phyloP scores from a whole-genome alignment of 1,140 invertebrate genomes.

The Panulirus ornatus region DNA sequence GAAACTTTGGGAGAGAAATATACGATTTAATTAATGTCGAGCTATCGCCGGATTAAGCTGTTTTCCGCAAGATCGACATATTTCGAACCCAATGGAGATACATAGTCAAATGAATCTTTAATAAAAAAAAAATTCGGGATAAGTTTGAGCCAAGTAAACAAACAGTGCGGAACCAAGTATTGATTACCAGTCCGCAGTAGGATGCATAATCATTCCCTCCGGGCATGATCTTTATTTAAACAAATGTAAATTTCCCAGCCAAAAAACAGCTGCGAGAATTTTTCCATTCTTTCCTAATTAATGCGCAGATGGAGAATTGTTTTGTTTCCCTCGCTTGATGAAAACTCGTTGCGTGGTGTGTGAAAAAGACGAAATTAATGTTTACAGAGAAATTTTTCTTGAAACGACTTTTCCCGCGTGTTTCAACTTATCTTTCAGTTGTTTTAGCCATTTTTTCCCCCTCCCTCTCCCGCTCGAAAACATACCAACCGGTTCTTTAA shows the following conservation, averaged over 20 bases:
- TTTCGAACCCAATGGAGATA: constrained; percentile 20
- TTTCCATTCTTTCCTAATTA: constrained; percentile 73
- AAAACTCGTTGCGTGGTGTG: constrained; percentile 70
- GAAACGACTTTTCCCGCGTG: constrained; percentile 52
- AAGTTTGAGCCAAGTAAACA: constrained; percentile 54
- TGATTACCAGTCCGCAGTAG: constrained; percentile 54
- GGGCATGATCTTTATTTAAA: constrained; percentile 72
- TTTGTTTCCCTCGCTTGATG: constrained; percentile 71
- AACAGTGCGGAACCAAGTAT: constrained; percentile 32
- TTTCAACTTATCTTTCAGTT: constrained; percentile 65
- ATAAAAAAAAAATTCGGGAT: neutral
- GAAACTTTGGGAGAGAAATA: constrained; percentile 48
- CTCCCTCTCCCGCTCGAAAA: constrained; percentile 32
- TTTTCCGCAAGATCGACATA: constrained; percentile 7
- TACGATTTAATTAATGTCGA: constrained; percentile 56
- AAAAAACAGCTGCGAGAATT: constrained; percentile 68
- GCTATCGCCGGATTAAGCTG: neutral
- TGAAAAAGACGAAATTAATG: constrained; percentile 72
- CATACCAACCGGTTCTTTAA: constrained; percentile 63
- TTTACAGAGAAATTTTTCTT: constrained; percentile 72
- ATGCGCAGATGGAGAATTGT: constrained; percentile 72
- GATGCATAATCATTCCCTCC: constrained; percentile 61
- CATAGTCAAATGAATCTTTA: constrained; percentile 4
- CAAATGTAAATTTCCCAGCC: constrained; percentile 65
- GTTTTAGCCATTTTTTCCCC: constrained; percentile 50